These are phyloP conservation scores for Otis tarda DNA, from an alignment of 2,113 vertebrate species.

Conservation along the genomic window DNA sequence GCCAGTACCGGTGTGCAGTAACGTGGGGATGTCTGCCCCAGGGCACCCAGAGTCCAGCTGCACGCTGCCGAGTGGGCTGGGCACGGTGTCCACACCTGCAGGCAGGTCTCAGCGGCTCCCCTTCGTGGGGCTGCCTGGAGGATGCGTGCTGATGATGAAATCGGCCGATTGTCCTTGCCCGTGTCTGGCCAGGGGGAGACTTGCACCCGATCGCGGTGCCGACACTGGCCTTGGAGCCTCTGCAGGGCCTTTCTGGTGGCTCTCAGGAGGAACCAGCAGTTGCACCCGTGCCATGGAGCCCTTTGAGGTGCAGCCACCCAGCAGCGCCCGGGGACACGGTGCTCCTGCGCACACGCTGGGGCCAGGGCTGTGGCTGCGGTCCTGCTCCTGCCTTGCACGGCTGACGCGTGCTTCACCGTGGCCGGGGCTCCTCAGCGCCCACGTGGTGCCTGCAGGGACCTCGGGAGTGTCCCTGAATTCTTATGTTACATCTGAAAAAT, in stretches of 20 bases:
- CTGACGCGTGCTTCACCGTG: fast-evolving
- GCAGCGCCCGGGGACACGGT: fast-evolving
- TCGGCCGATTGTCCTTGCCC: background rate
- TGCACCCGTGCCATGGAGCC: background rate
- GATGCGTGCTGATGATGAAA: fast-evolving
- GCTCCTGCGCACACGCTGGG: background rate
- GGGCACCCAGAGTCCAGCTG: background rate
- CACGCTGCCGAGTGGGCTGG: background rate
- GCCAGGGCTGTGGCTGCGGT: background rate
- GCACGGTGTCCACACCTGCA: background rate
- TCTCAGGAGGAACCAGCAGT: background rate
- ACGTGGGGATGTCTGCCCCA: fast-evolving
- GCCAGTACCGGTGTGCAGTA: no score
- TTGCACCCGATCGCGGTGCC: background rate
- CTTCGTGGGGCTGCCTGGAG: fast-evolving
- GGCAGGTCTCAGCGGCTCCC: background rate
- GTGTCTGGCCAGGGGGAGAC: background rate
- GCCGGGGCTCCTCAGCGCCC: fast-evolving
- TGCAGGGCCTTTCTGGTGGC: background rate
- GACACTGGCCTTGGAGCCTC: background rate
- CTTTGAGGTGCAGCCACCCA: background rate
- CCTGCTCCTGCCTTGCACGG: background rate
- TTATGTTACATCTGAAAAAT: background rate
- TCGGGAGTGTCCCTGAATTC: background rate
- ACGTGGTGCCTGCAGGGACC: background rate